Evolutionary conservation across 2,888 invertebrate genomes (phyloP).

Genomic region (Azorinus chamasolen): DNA sequence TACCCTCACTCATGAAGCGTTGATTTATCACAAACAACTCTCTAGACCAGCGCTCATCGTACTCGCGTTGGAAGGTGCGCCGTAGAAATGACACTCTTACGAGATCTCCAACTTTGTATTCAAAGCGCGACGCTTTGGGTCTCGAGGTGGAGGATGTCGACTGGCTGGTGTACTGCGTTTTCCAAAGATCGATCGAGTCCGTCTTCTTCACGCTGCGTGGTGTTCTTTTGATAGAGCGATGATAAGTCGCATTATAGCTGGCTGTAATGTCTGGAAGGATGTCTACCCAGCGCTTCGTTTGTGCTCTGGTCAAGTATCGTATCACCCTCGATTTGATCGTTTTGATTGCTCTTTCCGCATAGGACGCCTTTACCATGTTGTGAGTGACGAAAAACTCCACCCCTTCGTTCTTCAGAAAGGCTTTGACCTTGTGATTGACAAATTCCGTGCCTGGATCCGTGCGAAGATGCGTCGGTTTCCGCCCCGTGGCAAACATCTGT

Average conservation of each 20-base stretch:
- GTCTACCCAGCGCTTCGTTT: conserved; percentile 41
- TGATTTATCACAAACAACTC: conserved; percentile 36
- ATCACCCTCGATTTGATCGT: conserved; percentile 41
- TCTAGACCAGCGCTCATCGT: no score
- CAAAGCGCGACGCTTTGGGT: no score
- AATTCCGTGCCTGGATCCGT: conserved; percentile 48
- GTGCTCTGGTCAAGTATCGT: conserved; percentile 44
- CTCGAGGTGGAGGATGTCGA: neutral
- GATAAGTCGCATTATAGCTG: conserved; percentile 49
- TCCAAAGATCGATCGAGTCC: conserved; percentile 35
- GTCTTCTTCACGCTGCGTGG: no score
- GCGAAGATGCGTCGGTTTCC: conserved; percentile 29
- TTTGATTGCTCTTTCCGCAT: conserved; percentile 53
- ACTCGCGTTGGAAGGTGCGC: conserved; percentile 32
- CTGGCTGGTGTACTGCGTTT: conserved; percentile 13
- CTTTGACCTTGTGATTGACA: conserved; percentile 34
- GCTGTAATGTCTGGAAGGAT: conserved; percentile 27
- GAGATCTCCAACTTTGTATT: no score
- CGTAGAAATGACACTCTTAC: conserved; percentile 34
- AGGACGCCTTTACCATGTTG: conserved; percentile 43
- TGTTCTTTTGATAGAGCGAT: no score
- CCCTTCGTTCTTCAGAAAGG: conserved; percentile 20
- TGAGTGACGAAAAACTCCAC: conserved; percentile 41
- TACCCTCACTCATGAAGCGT: conserved; percentile 27
- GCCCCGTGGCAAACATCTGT: conserved; percentile 30